Evolutionary conservation across 2,888 invertebrate genomes (phyloP), one percentile per base, ranked within the genome.

Genomic region (Scaptomyza cyrtandrae): DNA sequence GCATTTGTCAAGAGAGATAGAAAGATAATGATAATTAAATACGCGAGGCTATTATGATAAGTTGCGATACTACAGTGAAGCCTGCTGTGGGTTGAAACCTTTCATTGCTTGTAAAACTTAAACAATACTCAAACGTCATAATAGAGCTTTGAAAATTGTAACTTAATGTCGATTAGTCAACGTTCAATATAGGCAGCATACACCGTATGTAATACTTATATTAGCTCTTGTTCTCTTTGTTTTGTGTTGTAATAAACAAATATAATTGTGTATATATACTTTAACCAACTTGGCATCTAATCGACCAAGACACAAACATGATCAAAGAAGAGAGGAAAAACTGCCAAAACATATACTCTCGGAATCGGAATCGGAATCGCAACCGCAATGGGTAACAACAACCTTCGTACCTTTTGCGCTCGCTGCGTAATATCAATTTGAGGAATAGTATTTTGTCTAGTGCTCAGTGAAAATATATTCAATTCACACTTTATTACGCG

Each of bases 401-500:
- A 50, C 35, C 39, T 52, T 31, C 43, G 33, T 44, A 54, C 45
- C 63, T 35, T 45, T 55, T n/a, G 33, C 55, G 11, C n/a, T 54
- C 48, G 63, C 59, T 48, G 46, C 54, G 49, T 37, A n/a, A 45
- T 19, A 29, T 45, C 13, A 43, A 64, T 48, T 31, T 16, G 39
- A 29, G 31, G 7, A 49, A 68, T 35, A 35, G 4, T 2, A 29
- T 10, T 49, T 43, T 44, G 33, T 63, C 54, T 39, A 71, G 56
- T 64, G 58, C 49, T 71, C 63, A 54, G 56, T 65, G 74, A 58
- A 49, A 64, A 65, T 59, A 54, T 49, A 35, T 56, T 68, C 65
- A 64, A 39, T 19, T 43, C 49, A n/a, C 7, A 27, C 48, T 27
- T 33, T 46, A 50, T 60, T 75, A 71, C 76, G 71, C 67, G 48